phyloP scores from a whole-genome alignment of 1,140 invertebrate species.

The Goniozus legneri region DNA sequence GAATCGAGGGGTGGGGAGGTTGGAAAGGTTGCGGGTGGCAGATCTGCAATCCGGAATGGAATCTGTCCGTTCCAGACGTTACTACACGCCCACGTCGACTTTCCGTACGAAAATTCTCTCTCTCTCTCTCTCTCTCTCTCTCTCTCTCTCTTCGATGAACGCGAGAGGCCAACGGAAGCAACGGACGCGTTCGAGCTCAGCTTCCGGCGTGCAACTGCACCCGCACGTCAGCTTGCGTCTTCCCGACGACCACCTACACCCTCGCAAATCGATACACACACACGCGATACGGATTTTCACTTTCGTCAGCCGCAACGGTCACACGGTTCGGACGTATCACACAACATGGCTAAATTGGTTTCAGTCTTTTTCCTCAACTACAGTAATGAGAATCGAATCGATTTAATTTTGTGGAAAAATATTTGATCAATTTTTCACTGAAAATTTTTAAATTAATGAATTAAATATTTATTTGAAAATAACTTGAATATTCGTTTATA shows the following conservation, averaged over 20 bases:
- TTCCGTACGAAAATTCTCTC: slow-evolving; percentile 30
- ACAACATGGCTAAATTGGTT: too few relatives aligned
- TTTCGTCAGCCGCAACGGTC: neutral
- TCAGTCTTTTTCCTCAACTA: too few relatives aligned
- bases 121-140: slow-evolving; percentile 15
- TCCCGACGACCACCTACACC: too few relatives aligned
- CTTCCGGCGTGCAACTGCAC: slow-evolving; percentile 16
- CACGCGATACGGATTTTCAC: too few relatives aligned
- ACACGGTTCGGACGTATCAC: too few relatives aligned
- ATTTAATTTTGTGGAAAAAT: too few relatives aligned
- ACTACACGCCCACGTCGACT: slow-evolving; percentile 32
- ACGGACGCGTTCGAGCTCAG: neutral
- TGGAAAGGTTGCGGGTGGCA: slow-evolving; percentile 39
- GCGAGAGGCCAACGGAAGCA: slow-evolving; percentile 19
- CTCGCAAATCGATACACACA: too few relatives aligned
- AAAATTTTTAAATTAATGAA: too few relatives aligned
- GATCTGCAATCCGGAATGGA: slow-evolving; percentile 53
- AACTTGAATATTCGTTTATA: too few relatives aligned
- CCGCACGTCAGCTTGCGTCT: neutral
- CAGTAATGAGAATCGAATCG: too few relatives aligned
- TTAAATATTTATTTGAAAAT: too few relatives aligned
- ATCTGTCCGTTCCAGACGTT: slow-evolving; percentile 53
- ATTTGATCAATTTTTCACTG: too few relatives aligned
- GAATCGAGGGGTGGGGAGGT: slow-evolving; percentile 26
- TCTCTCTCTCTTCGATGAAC: slow-evolving; percentile 24